Evolutionary conservation across 30 jellyfish, hydroid and myxozoan species (phyloP), one percentile per base, ranked within the genome.

Genomic region (Catostylus mosaicus): DNA sequence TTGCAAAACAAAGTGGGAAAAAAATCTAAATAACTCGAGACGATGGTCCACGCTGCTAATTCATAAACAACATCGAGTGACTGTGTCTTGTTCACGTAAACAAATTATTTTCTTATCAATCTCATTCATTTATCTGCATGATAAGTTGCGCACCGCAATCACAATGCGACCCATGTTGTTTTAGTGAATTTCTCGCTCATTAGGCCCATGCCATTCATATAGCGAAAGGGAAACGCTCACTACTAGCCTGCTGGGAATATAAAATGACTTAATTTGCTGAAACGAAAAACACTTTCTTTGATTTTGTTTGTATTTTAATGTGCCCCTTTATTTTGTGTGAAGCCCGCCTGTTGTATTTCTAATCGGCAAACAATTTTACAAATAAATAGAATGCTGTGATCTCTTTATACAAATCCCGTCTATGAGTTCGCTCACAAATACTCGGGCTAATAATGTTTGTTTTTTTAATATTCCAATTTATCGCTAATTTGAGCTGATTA

Each of bases 161-260:
- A 34, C 36, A 68, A 35, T 34, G 59, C 38, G 1, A 14, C 33
- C 23, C 75, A 22, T 51, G 71, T 57, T 56, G 85, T 48, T 51
- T 32, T 46, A 50, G 59, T 32, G 10, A 30, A 76, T 30, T 47
- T 37, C 47, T 60, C 31, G 75, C 78, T 57, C 78, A 60, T 76
- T 60, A 26, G 88, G 77, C 63, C 10, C 30, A 46, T 76, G 67
- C 3, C 29, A n/a, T 34, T 76, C 78, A 19, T 56, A 46, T 70
- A 35, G 88, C 23, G 75, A 76, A 37, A 52, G 88, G 66, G 59
- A 56, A 35, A 67, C 14, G 34, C 50, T 30, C 88, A 18, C 67
- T 24, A 78, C 35, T 38, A n/a, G 75, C 78, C 88, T 54, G 45
- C 88, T 76, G 88, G 30, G 88, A 57, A 56, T 1, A 9, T 34